Percentiles rank a stretch among this genome's conserved stretches.
phyloP scores from a whole-genome alignment of 2,888 invertebrate genomes.

The Merodon equestris region DNA sequence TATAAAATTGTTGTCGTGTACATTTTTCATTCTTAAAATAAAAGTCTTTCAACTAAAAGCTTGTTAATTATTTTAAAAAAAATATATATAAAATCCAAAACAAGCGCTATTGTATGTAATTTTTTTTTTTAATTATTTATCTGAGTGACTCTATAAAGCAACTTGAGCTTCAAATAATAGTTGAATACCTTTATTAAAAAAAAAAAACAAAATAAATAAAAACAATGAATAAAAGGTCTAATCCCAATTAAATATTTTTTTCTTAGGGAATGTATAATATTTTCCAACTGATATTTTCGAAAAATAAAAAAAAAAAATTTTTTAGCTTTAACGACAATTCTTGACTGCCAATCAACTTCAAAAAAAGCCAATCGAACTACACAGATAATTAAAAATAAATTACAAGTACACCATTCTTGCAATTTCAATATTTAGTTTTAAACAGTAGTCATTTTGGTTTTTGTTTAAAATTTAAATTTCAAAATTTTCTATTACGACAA shows the following conservation, averaged over 20 bases:
- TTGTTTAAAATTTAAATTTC: constrained; percentile 4
- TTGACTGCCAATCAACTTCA: constrained; percentile 36
- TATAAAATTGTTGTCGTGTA: constrained; percentile 69
- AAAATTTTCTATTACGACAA: constrained; percentile 55
- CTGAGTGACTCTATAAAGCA: background rate
- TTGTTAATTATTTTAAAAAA: constrained; percentile 34
- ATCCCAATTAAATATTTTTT: constrained; percentile 33
- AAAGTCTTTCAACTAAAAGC: constrained; percentile 32
- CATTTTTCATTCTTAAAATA: constrained; percentile 3
- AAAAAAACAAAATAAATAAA: constrained; percentile 11
- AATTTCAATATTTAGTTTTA: constrained; percentile 17
- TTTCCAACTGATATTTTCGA: constrained; percentile 21
- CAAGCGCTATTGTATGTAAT: constrained; percentile 18
- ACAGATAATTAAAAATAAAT: constrained; percentile 26
- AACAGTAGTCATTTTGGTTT: constrained; percentile 19
- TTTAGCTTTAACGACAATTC: constrained; percentile 15
- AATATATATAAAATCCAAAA: constrained; percentile 36
- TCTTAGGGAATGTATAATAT: constrained; percentile 41
- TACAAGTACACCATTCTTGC: constrained; percentile 57
- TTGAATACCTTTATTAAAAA: background rate
- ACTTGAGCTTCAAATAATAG: too few relatives aligned
- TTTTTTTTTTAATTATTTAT: constrained; percentile 9
- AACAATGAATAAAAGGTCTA: background rate
- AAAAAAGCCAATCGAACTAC: constrained; percentile 56
- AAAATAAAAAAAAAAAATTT: constrained; percentile 15